Conservation (phyloP, 2,797 vertebrate genomes). For the Gadopsis marmoratus region DNA sequence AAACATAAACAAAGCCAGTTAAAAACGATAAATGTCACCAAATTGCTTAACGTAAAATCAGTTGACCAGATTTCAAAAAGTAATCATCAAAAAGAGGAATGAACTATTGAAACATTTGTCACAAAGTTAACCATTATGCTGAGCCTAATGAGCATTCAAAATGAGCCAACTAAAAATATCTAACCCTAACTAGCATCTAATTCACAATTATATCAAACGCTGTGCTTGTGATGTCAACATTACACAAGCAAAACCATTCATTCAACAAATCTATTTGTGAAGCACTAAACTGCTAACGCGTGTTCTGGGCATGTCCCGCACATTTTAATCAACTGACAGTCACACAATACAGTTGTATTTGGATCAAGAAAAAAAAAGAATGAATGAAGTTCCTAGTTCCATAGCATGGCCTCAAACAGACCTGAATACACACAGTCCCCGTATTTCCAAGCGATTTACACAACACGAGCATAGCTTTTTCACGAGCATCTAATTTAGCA, state of each 20-base stretch:
- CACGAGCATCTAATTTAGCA: slow-evolving; percentile 54
- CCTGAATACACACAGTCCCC: slow-evolving; percentile 30
- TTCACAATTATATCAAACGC: background rate
- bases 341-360: slow-evolving; percentile 29
- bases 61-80: background rate
- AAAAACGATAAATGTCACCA: background rate
- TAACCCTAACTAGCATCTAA: background rate
- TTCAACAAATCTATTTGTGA: slow-evolving; percentile 22
- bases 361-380: slow-evolving; percentile 27
- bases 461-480: slow-evolving; percentile 45
- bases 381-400: slow-evolving; percentile 21
- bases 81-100: background rate
- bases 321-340: slow-evolving; percentile 44
- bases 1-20: background rate
- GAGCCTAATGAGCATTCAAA: background rate
- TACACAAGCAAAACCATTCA: slow-evolving; percentile 38
- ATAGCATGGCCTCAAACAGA: slow-evolving; percentile 35
- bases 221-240: slow-evolving; percentile 26
- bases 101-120: background rate
- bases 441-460: slow-evolving; percentile 28
- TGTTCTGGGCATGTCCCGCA: slow-evolving; percentile 27
- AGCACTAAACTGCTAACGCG: slow-evolving; percentile 33
- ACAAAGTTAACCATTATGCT: background rate
- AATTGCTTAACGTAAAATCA: background rate
- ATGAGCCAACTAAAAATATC: slow-evolving; percentile 24